phyloP scores from a whole-genome alignment of 1,140 invertebrate genomes.

The Centruroides vittatus region DNA sequence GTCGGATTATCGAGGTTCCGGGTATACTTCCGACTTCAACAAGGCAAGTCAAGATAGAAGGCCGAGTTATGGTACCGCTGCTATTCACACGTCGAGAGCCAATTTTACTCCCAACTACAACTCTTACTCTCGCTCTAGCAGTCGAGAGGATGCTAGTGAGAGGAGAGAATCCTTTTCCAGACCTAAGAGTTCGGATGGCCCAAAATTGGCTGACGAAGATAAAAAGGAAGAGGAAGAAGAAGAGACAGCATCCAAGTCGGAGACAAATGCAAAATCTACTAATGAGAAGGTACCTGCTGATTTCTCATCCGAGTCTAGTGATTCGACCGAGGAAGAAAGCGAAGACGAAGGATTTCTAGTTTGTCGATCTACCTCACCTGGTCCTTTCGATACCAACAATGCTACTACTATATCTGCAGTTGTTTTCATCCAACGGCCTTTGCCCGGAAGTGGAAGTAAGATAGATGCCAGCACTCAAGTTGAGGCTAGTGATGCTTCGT shows the following conservation, averaged over 20 bases:
- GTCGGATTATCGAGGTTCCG: slow-evolving; percentile 15
- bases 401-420: too few relatives aligned
- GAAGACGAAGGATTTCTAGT: background rate
- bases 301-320: slow-evolving; percentile 10
- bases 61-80: slow-evolving; percentile 3
- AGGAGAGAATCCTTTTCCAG: background rate
- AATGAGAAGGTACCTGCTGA: slow-evolving; percentile 15
- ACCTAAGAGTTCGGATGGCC: background rate
- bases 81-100: slow-evolving; percentile 8
- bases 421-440: too few relatives aligned
- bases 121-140: background rate
- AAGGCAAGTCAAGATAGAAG: background rate
- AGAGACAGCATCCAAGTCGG: slow-evolving; percentile 4
- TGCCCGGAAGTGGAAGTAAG: too few relatives aligned
- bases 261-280: background rate
- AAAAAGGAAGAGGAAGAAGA: background rate
- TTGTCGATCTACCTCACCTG: too few relatives aligned
- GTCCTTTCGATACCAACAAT: too few relatives aligned
- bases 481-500: too few relatives aligned
- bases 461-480: too few relatives aligned
- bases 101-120: background rate
- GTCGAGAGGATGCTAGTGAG: background rate
- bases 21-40: slow-evolving; percentile 9
- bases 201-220: background rate
- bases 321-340: slow-evolving; percentile 1